Evolutionary conservation across 2,113 vertebrate species (phyloP), one percentile per base, ranked within the genome.

Genomic region (Callipepla californica): DNA sequence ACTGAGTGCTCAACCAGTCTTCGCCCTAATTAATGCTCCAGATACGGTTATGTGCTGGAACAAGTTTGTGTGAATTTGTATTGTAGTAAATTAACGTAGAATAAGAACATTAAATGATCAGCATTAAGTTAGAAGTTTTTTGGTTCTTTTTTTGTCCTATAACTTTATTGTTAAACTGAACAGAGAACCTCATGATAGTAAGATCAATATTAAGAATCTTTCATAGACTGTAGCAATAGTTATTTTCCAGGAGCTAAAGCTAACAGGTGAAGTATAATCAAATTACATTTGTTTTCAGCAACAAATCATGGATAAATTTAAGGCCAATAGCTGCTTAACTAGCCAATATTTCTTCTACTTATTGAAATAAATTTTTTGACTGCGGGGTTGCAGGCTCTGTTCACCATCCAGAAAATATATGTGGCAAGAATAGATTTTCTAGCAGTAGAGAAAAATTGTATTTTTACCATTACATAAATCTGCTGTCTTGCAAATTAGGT

Each of bases 391-490:
- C 51, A 65, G 47, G 20, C 11, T 93, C 50, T 91, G 58, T 87
- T 92, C 79, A 66, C 38, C 91, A 34, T 90, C 70, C 42, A 66
- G 86, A 76, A 94, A 73, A 93, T 81, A 22, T 1, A 65, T 55
- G 45, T 45, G 26, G 16, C 50, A 73, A 68, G 63, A 87, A 92
- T 63, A 66, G 78, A 84, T 90, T 95, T 96, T 90, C 74, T 79
- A 75, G 38, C 21, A 30, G 58, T 85, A 34, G 28, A 73, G 45
- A 23, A 74, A 91, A 93, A 89, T 87, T 45, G 6, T 82, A 25
- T 87, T 87, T 40, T 87, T 94, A 30, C 32, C 45, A 82, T 63
- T 87, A 87, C 76, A 91, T 23, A 80, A 61, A 93, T 16, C 28
- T 63, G 12, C 68, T 73, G 32, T 85, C 80, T 79, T 91, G 26